phyloP scores from a whole-genome alignment of 2,888 invertebrate genomes.

The Clistopyga incitator region DNA sequence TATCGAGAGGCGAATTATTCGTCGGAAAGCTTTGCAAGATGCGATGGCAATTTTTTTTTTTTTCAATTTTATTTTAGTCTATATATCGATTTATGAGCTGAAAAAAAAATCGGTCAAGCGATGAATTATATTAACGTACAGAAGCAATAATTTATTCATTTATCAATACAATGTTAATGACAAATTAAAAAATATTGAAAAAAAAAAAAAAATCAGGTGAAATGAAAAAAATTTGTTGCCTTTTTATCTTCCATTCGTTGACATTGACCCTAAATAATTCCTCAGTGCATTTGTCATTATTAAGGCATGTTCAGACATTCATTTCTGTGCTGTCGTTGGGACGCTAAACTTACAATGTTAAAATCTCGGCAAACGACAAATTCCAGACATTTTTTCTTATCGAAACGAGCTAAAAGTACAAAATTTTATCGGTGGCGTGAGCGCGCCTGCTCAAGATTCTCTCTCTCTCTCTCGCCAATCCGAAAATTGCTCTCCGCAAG shows the following conservation, averaged over 20 bases:
- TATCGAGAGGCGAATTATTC: not conserved
- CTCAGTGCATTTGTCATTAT: not conserved
- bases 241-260: no score
- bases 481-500: slow-evolving; percentile 22
- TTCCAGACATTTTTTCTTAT: not conserved
- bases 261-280: no score
- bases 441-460: not conserved
- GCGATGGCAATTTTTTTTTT: not conserved
- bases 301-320: not conserved
- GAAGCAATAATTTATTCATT: not conserved
- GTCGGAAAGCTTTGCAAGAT: not conserved
- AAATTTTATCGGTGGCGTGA: slow-evolving; percentile 14
- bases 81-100: not conserved
- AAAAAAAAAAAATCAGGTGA: not conserved
- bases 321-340: not conserved
- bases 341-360: not conserved
- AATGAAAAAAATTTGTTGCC: no score
- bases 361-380: not conserved
- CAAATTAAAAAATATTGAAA: no score
- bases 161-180: not conserved
- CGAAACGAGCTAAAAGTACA: slow-evolving; percentile 2
- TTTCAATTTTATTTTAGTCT: not conserved
- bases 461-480: not conserved
- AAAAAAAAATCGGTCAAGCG: not conserved
- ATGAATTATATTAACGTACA: not conserved